phyloP scores from a whole-genome alignment of 2,888 invertebrate species.

The Caenorhabditis wallacei region DNA sequence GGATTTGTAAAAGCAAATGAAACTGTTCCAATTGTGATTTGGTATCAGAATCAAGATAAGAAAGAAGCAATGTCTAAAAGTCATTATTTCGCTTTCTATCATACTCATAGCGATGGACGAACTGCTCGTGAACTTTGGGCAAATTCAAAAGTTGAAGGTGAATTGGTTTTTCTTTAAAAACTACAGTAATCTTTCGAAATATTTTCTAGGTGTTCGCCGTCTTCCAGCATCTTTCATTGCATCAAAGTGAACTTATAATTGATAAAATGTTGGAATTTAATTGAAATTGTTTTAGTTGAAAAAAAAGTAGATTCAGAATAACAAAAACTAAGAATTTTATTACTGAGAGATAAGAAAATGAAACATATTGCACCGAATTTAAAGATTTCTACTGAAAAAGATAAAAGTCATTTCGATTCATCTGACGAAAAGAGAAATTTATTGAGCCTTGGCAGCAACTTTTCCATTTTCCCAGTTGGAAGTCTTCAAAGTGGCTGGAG shows the following conservation, averaged over 20 bases:
- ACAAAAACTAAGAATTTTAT: slow-evolving; percentile 16
- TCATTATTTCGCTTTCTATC: slow-evolving; percentile 65
- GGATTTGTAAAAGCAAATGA: slow-evolving; percentile 51
- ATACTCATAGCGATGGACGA: slow-evolving; percentile 40
- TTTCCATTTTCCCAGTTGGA: slow-evolving; percentile 92
- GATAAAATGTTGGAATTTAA: neutral
- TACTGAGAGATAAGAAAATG: neutral
- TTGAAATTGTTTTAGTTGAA: too few species aligned
- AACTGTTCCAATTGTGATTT: slow-evolving; percentile 30
- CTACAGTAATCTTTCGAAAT: too few species aligned
- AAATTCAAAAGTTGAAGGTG: slow-evolving; percentile 49
- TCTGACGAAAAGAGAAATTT: too few species aligned
- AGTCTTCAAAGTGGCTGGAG: slow-evolving; percentile 89
- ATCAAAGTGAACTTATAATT: slow-evolving; percentile 7
- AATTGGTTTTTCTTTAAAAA: neutral
- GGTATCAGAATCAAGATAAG: slow-evolving; percentile 57
- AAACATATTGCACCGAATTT: slow-evolving; percentile 20
- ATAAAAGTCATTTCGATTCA: neutral
- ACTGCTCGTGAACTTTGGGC: slow-evolving; percentile 55
- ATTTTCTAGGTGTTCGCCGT: slow-evolving; percentile 47
- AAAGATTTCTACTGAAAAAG: neutral
- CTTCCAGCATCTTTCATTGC: slow-evolving; percentile 41
- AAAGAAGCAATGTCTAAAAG: slow-evolving; percentile 15
- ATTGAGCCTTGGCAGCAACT: slow-evolving; percentile 1
- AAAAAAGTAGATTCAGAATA: neutral